Conservation (phyloP, 2,888 invertebrate species). For the Andrena bucephala region DNA sequence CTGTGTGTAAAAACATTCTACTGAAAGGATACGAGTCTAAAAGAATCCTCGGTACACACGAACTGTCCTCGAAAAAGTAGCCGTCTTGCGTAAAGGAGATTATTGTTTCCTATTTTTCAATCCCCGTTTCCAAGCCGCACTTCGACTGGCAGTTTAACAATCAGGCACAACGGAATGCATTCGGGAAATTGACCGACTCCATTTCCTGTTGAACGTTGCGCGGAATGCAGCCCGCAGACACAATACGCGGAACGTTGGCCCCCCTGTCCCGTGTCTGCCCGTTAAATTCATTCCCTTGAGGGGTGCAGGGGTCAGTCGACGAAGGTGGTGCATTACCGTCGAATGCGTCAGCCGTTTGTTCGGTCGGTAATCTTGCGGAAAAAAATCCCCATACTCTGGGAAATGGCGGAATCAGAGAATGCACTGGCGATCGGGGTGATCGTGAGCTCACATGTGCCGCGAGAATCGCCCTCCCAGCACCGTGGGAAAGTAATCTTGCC, state of each 20-base stretch:
- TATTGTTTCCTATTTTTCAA: background rate
- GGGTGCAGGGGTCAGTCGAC: background rate
- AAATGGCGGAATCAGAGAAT: slow-evolving; percentile 47
- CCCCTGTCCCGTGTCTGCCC: background rate
- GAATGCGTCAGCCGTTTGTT: slow-evolving; percentile 43
- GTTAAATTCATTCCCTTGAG: slow-evolving; percentile 43
- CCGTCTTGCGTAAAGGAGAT: background rate
- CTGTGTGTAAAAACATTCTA: background rate
- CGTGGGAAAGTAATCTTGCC: slow-evolving; percentile 53
- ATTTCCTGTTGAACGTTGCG: slow-evolving; percentile 56
- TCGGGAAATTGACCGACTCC: slow-evolving; percentile 72
- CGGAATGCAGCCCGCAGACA: slow-evolving; percentile 51
- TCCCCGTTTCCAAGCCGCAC: background rate
- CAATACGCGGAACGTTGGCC: slow-evolving; percentile 55
- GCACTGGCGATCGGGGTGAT: slow-evolving; percentile 28
- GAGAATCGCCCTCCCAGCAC: slow-evolving; percentile 46
- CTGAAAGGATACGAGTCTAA: background rate
- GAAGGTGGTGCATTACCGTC: slow-evolving; percentile 44
- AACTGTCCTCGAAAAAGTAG: background rate
- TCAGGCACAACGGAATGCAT: slow-evolving; percentile 66
- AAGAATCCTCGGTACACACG: background rate
- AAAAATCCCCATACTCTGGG: slow-evolving; percentile 39
- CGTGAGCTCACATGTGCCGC: slow-evolving; percentile 47
- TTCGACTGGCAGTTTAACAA: slow-evolving; percentile 12
- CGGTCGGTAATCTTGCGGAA: slow-evolving; percentile 48